Conservation (phyloP, 2,113 vertebrate species). For the Upupa epops region DNA sequence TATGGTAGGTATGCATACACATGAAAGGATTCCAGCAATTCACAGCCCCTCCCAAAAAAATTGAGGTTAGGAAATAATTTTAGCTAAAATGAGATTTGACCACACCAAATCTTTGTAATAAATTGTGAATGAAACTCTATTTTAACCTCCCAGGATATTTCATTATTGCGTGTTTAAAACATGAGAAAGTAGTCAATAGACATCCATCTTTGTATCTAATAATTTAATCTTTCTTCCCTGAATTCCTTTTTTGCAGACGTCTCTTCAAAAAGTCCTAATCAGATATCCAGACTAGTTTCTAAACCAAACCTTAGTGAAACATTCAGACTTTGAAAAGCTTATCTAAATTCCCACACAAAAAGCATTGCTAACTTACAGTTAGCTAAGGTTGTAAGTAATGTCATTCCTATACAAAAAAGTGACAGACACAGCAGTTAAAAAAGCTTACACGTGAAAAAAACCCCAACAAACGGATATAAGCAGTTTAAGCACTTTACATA, state of each 20-base stretch:
- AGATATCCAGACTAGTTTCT: neutral
- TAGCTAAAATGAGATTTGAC: neutral
- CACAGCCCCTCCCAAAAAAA: neutral
- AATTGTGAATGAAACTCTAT: neutral
- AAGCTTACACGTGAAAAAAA: neutral
- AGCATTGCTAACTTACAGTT: neutral
- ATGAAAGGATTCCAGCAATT: neutral
- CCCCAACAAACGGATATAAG: neutral
- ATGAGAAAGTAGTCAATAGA: neutral
- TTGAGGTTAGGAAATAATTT: neutral
- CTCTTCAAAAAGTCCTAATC: neutral
- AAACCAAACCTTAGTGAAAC: neutral
- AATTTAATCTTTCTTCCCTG: neutral
- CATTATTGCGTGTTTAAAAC: neutral
- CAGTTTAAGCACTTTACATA: neutral
- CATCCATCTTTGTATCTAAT: neutral
- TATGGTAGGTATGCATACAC: neutral
- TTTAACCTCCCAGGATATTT: neutral
- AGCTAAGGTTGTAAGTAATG: neutral
- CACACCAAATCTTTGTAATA: neutral
- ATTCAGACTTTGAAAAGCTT: neutral
- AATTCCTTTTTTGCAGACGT: neutral
- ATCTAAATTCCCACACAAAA: neutral
- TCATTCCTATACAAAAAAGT: neutral
- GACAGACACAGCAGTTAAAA: neutral